phyloP scores from a whole-genome alignment of 2,888 invertebrate genomes.

The Eilema griseolum region DNA sequence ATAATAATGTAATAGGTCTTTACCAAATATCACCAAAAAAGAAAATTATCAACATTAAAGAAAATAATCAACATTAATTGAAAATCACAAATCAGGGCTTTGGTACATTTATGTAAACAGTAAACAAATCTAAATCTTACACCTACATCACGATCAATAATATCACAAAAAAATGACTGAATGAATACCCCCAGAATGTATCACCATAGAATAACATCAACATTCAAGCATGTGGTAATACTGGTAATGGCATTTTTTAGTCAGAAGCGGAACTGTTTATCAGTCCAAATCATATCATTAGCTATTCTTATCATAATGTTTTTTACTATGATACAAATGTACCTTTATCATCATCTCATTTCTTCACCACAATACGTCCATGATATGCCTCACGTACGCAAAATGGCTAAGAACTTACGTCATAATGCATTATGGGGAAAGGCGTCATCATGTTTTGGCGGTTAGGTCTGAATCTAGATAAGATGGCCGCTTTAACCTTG shows the following conservation, averaged over 20 bases:
- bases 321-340: not conserved
- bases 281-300: not conserved
- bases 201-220: not conserved
- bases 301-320: not conserved
- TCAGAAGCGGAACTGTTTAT: not conserved
- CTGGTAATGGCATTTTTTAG: not conserved
- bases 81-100: too few relatives aligned
- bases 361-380: constrained; percentile 13
- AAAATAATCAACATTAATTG: too few relatives aligned
- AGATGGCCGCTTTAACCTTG: constrained; percentile 26
- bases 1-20: too few relatives aligned
- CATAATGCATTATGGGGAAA: constrained; percentile 13
- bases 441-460: constrained; percentile 32
- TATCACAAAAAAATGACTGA: too few relatives aligned
- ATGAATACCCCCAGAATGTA: not conserved
- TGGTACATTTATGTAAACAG: too few relatives aligned
- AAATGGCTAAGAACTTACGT: constrained; percentile 32
- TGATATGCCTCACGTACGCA: constrained; percentile 50
- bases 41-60: too few relatives aligned
- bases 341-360: not conserved
- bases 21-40: too few relatives aligned
- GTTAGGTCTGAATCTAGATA: constrained; percentile 28
- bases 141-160: too few relatives aligned
- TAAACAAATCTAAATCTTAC: too few relatives aligned
- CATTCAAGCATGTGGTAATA: not conserved